These are phyloP conservation scores for Malacoctenus gilli DNA, from an alignment of 2,797 vertebrate species.

Conservation along the genomic window DNA sequence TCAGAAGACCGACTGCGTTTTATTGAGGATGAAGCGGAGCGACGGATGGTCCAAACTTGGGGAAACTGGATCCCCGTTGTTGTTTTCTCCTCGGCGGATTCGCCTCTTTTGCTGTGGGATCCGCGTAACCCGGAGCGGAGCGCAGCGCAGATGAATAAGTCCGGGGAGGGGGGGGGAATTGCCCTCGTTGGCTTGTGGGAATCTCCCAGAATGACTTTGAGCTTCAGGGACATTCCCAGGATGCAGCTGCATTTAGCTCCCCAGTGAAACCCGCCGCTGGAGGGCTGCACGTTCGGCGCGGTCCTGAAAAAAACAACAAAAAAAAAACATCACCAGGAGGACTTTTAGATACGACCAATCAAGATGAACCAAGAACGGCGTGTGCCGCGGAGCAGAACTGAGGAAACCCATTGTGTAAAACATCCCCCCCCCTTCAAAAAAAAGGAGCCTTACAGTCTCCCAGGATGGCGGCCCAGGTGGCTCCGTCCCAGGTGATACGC, in stretches of 20 bases:
- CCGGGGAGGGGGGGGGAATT: too few species aligned
- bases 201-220: constrained; percentile 69
- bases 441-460: constrained; percentile 25
- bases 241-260: constrained; percentile 63
- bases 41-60: constrained; percentile 25
- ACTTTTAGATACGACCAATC: constrained; percentile 7
- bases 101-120: constrained; percentile 38
- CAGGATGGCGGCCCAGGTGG: neutral
- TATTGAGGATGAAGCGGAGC: neutral
- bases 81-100: constrained; percentile 9
- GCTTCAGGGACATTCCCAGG: constrained; percentile 78
- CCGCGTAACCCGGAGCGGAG: constrained; percentile 18
- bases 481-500: constrained; percentile 49
- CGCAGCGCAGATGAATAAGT: constrained; percentile 57
- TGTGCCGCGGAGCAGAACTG: constrained; percentile 18
- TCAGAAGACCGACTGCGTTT: constrained; percentile 27
- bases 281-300: constrained; percentile 33
- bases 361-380: constrained; percentile 8
- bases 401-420: too few species aligned
- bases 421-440: too few species aligned
- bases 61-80: constrained; percentile 16
- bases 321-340: constrained; percentile 16
- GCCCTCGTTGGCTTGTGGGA: constrained; percentile 71
- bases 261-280: constrained; percentile 50
- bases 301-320: too few species aligned